phyloP scores from a whole-genome alignment of 2,113 vertebrate genomes.

The Smithornis capensis region DNA sequence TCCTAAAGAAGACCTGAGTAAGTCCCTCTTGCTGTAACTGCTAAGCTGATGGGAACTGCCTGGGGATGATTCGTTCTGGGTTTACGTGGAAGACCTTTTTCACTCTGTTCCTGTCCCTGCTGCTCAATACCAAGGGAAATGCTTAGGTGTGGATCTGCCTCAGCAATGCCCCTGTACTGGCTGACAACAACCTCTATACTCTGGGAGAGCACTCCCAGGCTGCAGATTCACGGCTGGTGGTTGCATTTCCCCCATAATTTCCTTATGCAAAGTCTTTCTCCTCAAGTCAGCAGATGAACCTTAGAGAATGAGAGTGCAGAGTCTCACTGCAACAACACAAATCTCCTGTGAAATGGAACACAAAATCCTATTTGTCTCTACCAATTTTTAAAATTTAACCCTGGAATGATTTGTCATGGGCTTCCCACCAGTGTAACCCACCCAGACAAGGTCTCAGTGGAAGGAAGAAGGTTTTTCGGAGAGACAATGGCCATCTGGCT shows the following conservation, averaged over 20 bases:
- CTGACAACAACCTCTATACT: rapidly evolving
- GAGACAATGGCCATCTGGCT: background rate
- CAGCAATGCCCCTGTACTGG: rapidly evolving
- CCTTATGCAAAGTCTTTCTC: background rate
- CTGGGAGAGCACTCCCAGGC: background rate
- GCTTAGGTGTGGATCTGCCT: background rate
- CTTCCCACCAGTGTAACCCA: background rate
- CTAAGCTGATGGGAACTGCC: background rate
- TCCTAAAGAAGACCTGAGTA: background rate
- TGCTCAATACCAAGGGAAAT: background rate
- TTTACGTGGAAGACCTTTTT: rapidly evolving
- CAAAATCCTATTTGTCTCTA: background rate
- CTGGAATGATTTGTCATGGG: background rate
- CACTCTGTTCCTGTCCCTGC: background rate
- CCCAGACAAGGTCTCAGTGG: background rate
- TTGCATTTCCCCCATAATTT: background rate
- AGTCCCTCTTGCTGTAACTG: background rate
- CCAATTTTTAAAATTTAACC: background rate
- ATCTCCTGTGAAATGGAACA: background rate
- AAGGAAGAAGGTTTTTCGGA: background rate
- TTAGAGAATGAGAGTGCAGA: background rate
- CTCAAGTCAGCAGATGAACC: background rate
- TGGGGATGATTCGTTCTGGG: rapidly evolving
- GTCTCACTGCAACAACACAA: background rate
- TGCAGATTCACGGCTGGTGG: background rate